These are phyloP conservation scores for Pterostichus niger DNA, from an alignment of 2,888 invertebrate species.

Conservation along the genomic window DNA sequence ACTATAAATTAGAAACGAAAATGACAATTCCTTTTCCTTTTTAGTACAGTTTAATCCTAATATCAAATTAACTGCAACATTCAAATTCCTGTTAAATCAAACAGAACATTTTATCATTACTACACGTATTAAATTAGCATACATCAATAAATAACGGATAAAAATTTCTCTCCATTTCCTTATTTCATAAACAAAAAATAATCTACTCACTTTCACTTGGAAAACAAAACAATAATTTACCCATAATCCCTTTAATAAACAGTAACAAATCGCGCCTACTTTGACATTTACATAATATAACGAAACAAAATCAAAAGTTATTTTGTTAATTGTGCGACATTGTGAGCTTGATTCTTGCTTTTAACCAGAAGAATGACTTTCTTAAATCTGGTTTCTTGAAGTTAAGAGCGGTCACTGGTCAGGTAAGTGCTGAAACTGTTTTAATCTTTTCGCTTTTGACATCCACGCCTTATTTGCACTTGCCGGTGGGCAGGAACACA, in stretches of 20 bases:
- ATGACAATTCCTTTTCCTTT: conserved; percentile 16
- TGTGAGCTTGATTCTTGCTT: background rate
- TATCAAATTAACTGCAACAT: conserved; percentile 6
- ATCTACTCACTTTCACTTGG: conserved; percentile 13
- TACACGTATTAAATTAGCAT: conserved; percentile 16
- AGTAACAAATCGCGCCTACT: conserved; percentile 1
- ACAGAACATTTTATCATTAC: conserved; percentile 4
- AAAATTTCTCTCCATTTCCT: conserved; percentile 32
- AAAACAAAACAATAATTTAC: conserved; percentile 32
- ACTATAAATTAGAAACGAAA: conserved; percentile 19
- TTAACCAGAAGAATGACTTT: conserved; percentile 21
- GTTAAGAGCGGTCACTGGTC: background rate
- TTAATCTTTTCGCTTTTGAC: conserved; percentile 32
- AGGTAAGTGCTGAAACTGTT: conserved; percentile 47
- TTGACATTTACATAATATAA: conserved; percentile 27
- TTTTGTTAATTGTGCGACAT: conserved; percentile 20
- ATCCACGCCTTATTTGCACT: conserved; percentile 58
- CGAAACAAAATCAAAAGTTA: conserved; percentile 21
- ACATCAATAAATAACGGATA: conserved; percentile 15
- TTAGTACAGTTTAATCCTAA: background rate
- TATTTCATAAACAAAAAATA: conserved; percentile 20
- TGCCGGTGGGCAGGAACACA: conserved; percentile 39
- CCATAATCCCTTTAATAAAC: conserved; percentile 28
- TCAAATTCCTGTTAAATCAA: background rate
- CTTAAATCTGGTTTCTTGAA: background rate